Conservation (phyloP, 2,888 invertebrate species). For the Geophilus truncorum region DNA sequence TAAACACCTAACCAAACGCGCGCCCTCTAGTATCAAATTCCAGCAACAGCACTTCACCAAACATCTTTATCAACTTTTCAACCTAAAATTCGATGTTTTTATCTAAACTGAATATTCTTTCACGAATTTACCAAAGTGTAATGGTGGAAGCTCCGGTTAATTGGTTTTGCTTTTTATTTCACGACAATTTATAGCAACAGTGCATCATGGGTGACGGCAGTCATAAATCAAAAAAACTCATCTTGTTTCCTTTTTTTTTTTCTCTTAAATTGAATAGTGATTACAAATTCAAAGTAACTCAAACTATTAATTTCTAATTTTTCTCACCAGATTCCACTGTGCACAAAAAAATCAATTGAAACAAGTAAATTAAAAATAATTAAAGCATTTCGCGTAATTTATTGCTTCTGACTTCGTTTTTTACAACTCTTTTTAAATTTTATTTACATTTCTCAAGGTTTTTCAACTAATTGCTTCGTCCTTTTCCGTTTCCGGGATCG, state of each 20-base stretch:
- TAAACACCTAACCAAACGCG: too few species aligned
- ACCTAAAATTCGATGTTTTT: background rate
- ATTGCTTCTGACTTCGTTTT: background rate
- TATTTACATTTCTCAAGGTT: too few species aligned
- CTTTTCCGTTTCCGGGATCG: too few species aligned
- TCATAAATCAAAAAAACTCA: background rate
- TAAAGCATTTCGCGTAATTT: background rate
- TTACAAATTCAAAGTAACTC: background rate
- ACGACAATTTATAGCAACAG: background rate
- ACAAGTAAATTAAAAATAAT: background rate
- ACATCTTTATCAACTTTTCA: background rate
- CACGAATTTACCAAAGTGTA: background rate
- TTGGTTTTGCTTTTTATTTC: slow-evolving; percentile 15
- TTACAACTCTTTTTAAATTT: background rate
- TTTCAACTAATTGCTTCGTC: too few species aligned
- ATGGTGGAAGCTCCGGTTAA: background rate
- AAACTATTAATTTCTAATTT: background rate
- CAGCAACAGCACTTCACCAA: too few species aligned
- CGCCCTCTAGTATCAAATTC: too few species aligned
- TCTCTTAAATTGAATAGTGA: background rate
- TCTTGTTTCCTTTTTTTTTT: background rate
- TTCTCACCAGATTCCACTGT: background rate
- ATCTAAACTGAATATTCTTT: background rate
- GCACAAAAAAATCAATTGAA: background rate
- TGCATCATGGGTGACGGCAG: background rate